A percentile compares a stretch with the other conserved stretches of the same genome.
These are phyloP conservation scores for Ectropis grisescens DNA, from an alignment of 1,140 invertebrate genomes.

Conservation along the genomic window DNA sequence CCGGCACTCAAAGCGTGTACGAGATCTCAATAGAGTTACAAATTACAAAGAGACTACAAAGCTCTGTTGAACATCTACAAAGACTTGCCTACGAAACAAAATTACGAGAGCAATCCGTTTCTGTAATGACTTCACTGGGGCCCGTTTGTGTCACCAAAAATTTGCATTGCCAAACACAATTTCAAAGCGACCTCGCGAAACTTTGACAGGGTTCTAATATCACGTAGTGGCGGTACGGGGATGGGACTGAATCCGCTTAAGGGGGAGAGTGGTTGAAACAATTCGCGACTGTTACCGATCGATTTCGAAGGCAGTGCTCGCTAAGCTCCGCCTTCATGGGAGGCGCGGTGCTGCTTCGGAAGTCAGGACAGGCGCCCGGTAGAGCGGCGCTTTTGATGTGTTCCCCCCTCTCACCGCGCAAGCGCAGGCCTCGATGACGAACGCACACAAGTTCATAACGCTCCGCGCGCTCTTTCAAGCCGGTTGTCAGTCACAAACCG, in stretches of 20 bases:
- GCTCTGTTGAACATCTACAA: conserved; percentile 31
- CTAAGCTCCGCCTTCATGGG: conserved; percentile 54
- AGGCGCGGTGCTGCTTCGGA: conserved; percentile 71
- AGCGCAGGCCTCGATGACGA: conserved; percentile 31
- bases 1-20: no score
- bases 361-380: conserved; percentile 49
- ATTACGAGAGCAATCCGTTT: conserved; percentile 53
- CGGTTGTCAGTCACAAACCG: conserved; percentile 58
- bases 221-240: no score
- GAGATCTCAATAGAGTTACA: conserved; percentile 17
- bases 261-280: conserved; percentile 22
- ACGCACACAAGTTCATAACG: conserved; percentile 56
- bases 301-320: conserved; percentile 56
- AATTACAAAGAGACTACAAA: conserved; percentile 41
- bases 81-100: conserved; percentile 59
- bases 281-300: conserved; percentile 47
- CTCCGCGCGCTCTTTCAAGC: conserved; percentile 53
- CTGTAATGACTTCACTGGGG: conserved; percentile 51
- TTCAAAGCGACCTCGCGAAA: conserved; percentile 21
- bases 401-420: conserved; percentile 26
- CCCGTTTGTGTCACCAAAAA: conserved; percentile 55
- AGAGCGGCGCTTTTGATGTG: conserved; percentile 54
- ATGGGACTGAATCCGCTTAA: conserved; percentile 27
- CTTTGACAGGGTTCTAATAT: conserved; percentile 29
- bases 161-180: conserved; percentile 37